Evolutionary conservation across 2,113 vertebrate genomes (phyloP).

Genomic region (Pipra filicauda): DNA sequence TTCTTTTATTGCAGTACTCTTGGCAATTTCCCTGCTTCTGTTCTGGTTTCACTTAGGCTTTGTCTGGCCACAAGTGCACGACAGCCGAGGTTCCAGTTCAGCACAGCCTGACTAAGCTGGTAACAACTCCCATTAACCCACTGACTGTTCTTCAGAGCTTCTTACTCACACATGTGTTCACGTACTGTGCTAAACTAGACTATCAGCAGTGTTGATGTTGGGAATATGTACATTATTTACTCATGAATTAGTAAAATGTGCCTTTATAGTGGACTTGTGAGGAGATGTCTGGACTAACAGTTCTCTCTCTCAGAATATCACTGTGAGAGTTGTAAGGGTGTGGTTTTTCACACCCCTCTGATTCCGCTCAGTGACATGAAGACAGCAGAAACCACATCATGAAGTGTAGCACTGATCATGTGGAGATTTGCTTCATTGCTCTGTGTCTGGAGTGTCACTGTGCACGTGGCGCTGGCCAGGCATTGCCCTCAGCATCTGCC

Average conservation of each 20-base stretch:
- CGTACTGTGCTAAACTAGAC: not conserved
- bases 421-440: not conserved
- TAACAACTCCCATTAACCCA: slow-evolving; percentile 27
- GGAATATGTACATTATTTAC: not conserved
- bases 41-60: slow-evolving; percentile 57
- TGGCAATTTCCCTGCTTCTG: slow-evolving; percentile 43
- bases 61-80: slow-evolving; percentile 46
- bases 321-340: not conserved
- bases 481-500: not conserved
- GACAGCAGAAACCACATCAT: not conserved
- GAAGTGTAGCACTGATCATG: not conserved
- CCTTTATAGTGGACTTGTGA: not conserved
- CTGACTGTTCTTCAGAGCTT: not conserved
- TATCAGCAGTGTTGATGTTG: not conserved
- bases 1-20: slow-evolving; percentile 28
- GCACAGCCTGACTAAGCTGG: slow-evolving; percentile 4
- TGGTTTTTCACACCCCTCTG: not conserved
- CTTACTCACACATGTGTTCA: not conserved
- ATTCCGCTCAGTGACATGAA: not conserved
- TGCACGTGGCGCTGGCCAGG: not conserved
- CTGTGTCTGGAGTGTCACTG: not conserved
- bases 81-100: slow-evolving; percentile 26
- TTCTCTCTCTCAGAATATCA: not conserved
- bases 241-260: not conserved
- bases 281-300: not conserved